phyloP scores from a whole-genome alignment of 2,888 invertebrate genomes.

The Synanthedon vespiformis region DNA sequence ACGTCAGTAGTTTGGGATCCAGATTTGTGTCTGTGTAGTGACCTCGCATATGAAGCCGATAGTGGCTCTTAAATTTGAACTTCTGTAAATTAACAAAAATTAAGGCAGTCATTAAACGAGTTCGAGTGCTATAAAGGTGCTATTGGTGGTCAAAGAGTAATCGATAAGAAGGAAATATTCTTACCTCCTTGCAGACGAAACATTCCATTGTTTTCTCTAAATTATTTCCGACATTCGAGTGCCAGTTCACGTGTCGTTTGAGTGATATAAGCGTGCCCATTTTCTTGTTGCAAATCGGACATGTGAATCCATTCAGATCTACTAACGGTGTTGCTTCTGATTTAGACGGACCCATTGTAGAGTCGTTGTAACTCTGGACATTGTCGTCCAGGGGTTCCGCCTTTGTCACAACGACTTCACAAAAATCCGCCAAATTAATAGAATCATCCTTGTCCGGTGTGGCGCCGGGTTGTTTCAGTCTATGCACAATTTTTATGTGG shows the following conservation, averaged over 20 bases:
- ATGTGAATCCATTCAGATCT: slow-evolving; percentile 48
- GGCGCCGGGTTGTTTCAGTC: slow-evolving; percentile 30
- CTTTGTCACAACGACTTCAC: slow-evolving; percentile 69
- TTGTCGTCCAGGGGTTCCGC: slow-evolving; percentile 58
- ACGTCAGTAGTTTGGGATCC: slow-evolving; percentile 51
- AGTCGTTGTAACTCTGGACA: slow-evolving; percentile 64
- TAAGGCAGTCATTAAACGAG: background rate
- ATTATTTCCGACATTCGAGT: slow-evolving; percentile 47
- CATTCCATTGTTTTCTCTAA: slow-evolving; percentile 49
- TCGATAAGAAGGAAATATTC: slow-evolving; percentile 1
- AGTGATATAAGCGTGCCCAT: slow-evolving; percentile 54
- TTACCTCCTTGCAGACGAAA: slow-evolving; percentile 58
- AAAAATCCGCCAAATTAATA: slow-evolving; percentile 62
- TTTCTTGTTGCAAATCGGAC: slow-evolving; percentile 55
- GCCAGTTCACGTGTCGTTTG: slow-evolving; percentile 61
- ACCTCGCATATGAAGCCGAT: slow-evolving; percentile 54
- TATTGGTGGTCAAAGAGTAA: background rate
- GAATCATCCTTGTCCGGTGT: slow-evolving; percentile 17
- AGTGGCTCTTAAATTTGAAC: slow-evolving; percentile 57
- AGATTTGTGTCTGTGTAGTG: slow-evolving; percentile 52
- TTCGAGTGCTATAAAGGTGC: too few relatives aligned
- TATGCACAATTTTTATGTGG: slow-evolving; percentile 58
- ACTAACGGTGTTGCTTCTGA: slow-evolving; percentile 20
- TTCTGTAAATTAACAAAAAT: slow-evolving; percentile 26
- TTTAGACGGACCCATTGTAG: slow-evolving; percentile 41